phyloP scores from a whole-genome alignment of 1,140 invertebrate genomes.

The Melanaphis sacchari region DNA sequence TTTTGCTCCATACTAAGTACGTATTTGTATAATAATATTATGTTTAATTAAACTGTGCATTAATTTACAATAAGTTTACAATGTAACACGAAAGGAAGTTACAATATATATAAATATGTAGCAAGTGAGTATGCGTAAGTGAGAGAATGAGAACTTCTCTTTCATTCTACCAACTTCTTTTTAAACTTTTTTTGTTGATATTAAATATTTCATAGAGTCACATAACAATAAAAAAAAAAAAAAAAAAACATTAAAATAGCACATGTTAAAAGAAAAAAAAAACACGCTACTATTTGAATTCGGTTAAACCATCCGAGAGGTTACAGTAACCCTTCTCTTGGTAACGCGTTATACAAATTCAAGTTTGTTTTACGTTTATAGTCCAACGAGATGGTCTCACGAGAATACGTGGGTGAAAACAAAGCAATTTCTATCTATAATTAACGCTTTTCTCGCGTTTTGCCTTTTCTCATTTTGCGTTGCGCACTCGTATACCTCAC shows the following conservation, averaged over 20 bases:
- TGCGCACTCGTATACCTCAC: background rate
- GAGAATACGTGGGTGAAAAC: constrained; percentile 31
- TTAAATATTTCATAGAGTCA: background rate
- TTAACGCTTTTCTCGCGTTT: constrained; percentile 39
- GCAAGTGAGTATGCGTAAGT: too few relatives aligned
- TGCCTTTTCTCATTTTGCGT: constrained; percentile 30
- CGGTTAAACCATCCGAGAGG: background rate
- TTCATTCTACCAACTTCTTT: background rate
- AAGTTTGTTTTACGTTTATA: constrained; percentile 54
- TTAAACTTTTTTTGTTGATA: background rate
- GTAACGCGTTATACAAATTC: background rate
- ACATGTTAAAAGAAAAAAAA: background rate
- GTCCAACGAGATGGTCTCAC: constrained; percentile 10
- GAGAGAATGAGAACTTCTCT: background rate
- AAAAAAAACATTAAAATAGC: background rate
- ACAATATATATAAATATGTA: background rate
- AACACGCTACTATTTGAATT: background rate
- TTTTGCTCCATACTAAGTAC: too few relatives aligned
- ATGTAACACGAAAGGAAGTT: background rate
- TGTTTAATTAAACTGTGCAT: too few relatives aligned
- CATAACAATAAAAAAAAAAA: too few relatives aligned
- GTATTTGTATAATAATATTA: too few relatives aligned
- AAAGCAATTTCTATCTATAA: constrained; percentile 52
- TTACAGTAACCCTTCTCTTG: background rate
- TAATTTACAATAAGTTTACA: too few relatives aligned